Evolutionary conservation across 2,888 invertebrate species (phyloP), one percentile per base, ranked within the genome.

Genomic region (Sarcophaga carnaria): DNA sequence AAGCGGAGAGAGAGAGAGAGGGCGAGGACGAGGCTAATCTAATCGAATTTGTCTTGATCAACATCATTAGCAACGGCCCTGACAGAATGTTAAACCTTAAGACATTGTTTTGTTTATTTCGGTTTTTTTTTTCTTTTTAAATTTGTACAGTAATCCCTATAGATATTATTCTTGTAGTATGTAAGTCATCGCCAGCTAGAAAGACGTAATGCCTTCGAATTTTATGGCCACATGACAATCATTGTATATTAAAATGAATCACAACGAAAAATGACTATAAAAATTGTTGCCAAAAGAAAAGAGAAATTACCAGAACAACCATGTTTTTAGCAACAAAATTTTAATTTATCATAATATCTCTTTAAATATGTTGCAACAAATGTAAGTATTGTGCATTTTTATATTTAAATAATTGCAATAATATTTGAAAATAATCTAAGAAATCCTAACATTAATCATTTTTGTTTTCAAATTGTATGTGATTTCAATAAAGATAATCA

Each of bases 221-320:
- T 63, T 59, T 80, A 80, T 78, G 70, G 87, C 79, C 84, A 79
- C 79, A 87, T 87, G 84, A 87, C 87, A 87, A 87, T 84, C 87
- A 87, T 71, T 20, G 17, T 62, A 14, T n/a, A 62, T 20, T 63
- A 64, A 84, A 62, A 67, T 87, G 87, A 87, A 63, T 87, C 87
- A 87, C 79, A 45, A 2, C n/a, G 14, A 72, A 66, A 84, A 74
- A 69, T 80, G 82, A 47, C 72, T 76, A 84, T 87, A 62, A 82
- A 84, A 79, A 60, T 69, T 37, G 63, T 66, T 87, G 87, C 87
- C 87, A 87, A 86, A 69, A 81, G 76, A 64, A 59, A 27, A 60
- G 67, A 27, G 17, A 14, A 54, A 54, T 54, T 54, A 12, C 17
- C 17, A 14, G 17, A 54, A 17, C 4, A 54, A 54, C 12, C 5